These are phyloP conservation scores for Urocolius indicus DNA, from an alignment of 2,113 vertebrate species.

Conservation along the genomic window DNA sequence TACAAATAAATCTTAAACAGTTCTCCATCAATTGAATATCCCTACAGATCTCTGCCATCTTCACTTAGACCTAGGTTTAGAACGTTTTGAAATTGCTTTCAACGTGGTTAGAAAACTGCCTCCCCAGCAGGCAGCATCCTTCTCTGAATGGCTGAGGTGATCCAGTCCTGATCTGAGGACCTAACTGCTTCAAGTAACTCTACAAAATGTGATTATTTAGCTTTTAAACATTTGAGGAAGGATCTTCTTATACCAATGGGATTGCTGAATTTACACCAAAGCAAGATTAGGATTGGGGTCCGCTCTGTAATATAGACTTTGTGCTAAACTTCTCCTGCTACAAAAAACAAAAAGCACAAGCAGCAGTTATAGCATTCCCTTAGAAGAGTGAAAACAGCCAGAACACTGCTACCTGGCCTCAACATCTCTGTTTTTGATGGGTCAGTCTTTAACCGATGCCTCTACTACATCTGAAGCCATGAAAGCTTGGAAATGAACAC, in stretches of 20 bases:
- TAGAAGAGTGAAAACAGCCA: constrained; percentile 46
- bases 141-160: not conserved
- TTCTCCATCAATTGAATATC: constrained; percentile 39
- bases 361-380: constrained; percentile 3
- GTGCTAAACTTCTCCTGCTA: not conserved
- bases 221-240: not conserved
- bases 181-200: not conserved
- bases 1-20: constrained; percentile 68
- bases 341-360: not conserved
- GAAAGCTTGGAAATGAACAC: constrained; percentile 60
- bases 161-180: not conserved
- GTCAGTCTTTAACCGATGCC: not conserved
- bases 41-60: constrained; percentile 6
- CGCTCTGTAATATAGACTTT: not conserved
- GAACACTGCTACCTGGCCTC: not conserved
- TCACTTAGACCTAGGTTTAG: not conserved
- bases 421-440: not conserved
- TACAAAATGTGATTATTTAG: not conserved
- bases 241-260: not conserved
- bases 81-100: not conserved
- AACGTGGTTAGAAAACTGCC: not conserved
- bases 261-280: constrained; percentile 31
- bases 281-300: constrained; percentile 5
- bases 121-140: not conserved
- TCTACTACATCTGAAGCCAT: constrained; percentile 33